Base-by-base conservation (phyloP, 2,888 invertebrate genomes). In the Hemaris fuciformis region DNA sequence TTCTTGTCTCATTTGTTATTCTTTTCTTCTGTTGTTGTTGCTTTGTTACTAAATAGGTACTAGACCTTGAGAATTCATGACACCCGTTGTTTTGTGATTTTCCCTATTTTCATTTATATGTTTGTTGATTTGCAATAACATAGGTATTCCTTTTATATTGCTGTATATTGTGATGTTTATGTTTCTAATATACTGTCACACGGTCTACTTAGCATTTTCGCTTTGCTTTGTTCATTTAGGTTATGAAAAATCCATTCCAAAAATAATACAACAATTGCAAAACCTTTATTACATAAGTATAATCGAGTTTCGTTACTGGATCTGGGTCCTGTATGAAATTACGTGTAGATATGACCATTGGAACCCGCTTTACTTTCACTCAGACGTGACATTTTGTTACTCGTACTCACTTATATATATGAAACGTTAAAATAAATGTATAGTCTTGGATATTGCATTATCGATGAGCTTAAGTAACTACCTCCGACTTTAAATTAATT, bases 361-460 rank as follows among this genome's bases (percentile, higher is more conserved):
- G 73, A 76, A 74, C 73, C 69, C 74, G 34, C 48, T 53, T 70
- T 71, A 86, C 85, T 87, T 87, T 87, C 87, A 85, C 87, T 83
- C 75, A 71, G 69, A 68, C 10, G 18, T 53, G 53, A 53, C 31
- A 53, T 53, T 53, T 31, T 31, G 53, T 18, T 31, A 31, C 31
- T 31, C 10, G 53, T 48, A 27, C 18, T 53, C 53, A 31, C 27
- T 31, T 31, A 18, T 53, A 31, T 31, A 27, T 31, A 27, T 53
- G n/a, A n/a, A 31, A 31, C 27, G 3, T 31, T 31, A 53, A 53
- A 18, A 31, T 31, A 31, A 27, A 15, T 31, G 27, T 4, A 38
- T 38, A 10, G 38, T 38, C 38, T 22, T 10, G 18, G 31, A 27
- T 6, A 31, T 15, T 20, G 10, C 10, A 48, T 15, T 15, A 27